Evolutionary conservation across 2,113 vertebrate species (phyloP).

Genomic region (Thymallus thymallus): DNA sequence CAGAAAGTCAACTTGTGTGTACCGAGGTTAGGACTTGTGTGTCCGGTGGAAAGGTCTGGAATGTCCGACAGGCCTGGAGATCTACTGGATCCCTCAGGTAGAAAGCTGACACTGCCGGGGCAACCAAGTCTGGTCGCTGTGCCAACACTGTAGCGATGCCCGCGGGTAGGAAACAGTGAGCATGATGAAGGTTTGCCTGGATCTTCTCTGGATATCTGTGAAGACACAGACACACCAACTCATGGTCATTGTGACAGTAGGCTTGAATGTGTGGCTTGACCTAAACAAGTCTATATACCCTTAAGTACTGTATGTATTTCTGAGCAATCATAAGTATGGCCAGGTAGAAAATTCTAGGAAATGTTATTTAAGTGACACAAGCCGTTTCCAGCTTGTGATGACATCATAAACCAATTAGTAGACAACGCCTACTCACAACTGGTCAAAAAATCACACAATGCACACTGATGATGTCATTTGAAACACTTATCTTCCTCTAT

Average conservation of each 20-base stretch:
- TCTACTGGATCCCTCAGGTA: constrained; percentile 89
- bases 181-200: constrained; percentile 75
- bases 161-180: constrained; percentile 85
- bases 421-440: too few relatives aligned
- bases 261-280: not conserved
- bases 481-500: too few relatives aligned
- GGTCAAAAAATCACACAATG: too few relatives aligned
- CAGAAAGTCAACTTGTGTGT: constrained; percentile 28
- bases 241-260: too few relatives aligned
- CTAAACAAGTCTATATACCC: not conserved
- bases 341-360: too few relatives aligned
- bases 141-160: constrained; percentile 77
- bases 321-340: not conserved
- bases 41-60: constrained; percentile 82
- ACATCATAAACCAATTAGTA: too few relatives aligned
- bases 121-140: constrained; percentile 80
- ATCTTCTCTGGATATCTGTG: constrained; percentile 87
- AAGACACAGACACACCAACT: constrained; percentile 5
- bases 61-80: constrained; percentile 81
- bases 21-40: constrained; percentile 79
- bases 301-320: too few relatives aligned
- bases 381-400: too few relatives aligned
- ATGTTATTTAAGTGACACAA: too few relatives aligned
- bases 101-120: constrained; percentile 88
- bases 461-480: too few relatives aligned